A percentile compares a stretch with the other conserved stretches of the same genome.
phyloP scores from a whole-genome alignment of 2,888 invertebrate species.

The Brachyptera risi region DNA sequence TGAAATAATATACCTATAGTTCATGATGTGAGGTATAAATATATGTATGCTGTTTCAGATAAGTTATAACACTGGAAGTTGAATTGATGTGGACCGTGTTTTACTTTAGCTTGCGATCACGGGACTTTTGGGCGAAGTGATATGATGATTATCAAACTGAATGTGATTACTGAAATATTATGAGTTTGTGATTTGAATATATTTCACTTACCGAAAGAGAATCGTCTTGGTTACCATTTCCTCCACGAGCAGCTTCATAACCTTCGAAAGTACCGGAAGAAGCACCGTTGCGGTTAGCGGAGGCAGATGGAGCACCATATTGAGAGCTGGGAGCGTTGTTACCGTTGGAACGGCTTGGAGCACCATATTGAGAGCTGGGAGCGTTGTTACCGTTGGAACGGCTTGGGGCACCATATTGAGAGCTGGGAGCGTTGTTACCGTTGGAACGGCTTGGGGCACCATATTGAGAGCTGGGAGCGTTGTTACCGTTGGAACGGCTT shows the following conservation, averaged over 20 bases:
- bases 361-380: slow-evolving; percentile 16
- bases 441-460: slow-evolving; percentile 23
- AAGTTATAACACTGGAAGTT: too few relatives aligned
- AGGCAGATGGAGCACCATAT: slow-evolving; percentile 22
- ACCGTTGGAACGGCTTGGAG: slow-evolving; percentile 33
- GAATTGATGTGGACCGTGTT: too few relatives aligned
- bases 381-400: slow-evolving; percentile 33
- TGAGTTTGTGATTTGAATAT: background rate
- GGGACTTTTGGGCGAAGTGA: too few relatives aligned
- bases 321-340: slow-evolving; percentile 3
- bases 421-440: background rate
- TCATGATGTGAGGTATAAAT: too few relatives aligned
- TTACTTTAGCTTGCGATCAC: too few relatives aligned
- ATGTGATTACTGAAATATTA: background rate
- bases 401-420: slow-evolving; percentile 15
- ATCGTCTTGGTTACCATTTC: background rate
- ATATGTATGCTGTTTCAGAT: too few relatives aligned
- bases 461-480: slow-evolving; percentile 15
- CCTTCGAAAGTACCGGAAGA: background rate
- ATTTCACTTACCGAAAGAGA: background rate
- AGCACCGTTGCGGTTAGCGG: background rate
- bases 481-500: background rate
- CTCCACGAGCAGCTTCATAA: background rate
- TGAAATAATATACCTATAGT: too few relatives aligned
- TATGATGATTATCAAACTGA: background rate